Percentiles rank a stretch among this genome's conserved stretches.
These are phyloP conservation scores for Sceloporus tristichus DNA, from an alignment of 2,113 vertebrate genomes.

Conservation along the genomic window DNA sequence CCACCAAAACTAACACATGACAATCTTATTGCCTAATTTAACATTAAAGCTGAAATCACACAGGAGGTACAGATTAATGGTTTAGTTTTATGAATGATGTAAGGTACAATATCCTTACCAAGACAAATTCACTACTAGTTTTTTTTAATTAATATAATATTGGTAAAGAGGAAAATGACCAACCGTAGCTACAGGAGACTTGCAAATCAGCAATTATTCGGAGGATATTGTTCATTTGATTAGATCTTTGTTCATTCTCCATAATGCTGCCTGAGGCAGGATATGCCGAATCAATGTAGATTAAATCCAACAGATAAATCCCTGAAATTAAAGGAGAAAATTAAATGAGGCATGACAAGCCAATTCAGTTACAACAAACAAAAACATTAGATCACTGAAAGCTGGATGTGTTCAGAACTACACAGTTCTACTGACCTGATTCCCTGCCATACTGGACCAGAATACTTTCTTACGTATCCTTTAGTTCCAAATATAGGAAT, in stretches of 20 bases:
- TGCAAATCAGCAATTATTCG: constrained; percentile 94
- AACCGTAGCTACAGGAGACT: constrained; percentile 94
- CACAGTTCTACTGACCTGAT: not conserved
- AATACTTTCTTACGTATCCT: not conserved
- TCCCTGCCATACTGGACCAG: not conserved
- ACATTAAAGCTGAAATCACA: not conserved
- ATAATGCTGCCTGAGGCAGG: constrained; percentile 96
- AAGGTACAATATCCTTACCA: accelerated
- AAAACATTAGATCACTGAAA: not conserved
- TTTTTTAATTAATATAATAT: not conserved
- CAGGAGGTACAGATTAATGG: not conserved
- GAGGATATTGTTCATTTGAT: constrained; percentile 97
- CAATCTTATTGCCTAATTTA: not conserved
- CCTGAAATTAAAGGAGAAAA: constrained; percentile 78
- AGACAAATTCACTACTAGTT: not conserved
- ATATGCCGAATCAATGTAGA: constrained; percentile 96
- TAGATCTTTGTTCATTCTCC: constrained; percentile 94
- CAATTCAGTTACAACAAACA: not conserved
- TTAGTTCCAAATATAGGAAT: not conserved
- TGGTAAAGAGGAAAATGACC: constrained; percentile 56
- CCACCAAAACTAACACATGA: not conserved
- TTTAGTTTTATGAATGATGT: not conserved
- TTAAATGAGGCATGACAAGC: constrained; percentile 4
- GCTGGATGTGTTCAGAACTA: not conserved
- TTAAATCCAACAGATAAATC: constrained; percentile 95